phyloP scores from a whole-genome alignment of 2,113 vertebrate genomes.

The Malurus alboscapulatus region DNA sequence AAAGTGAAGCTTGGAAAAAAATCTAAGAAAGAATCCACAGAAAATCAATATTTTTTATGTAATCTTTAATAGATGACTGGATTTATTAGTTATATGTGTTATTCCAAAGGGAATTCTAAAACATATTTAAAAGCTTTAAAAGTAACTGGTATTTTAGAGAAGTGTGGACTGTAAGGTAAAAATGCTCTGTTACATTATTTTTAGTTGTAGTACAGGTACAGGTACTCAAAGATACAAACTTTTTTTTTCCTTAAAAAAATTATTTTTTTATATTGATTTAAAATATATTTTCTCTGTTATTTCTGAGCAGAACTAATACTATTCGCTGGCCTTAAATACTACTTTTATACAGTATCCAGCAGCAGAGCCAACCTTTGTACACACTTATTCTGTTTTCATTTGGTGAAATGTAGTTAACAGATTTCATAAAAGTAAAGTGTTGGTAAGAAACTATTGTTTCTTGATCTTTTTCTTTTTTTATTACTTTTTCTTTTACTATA shows the following conservation, averaged over 20 bases:
- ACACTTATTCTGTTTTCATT: background rate
- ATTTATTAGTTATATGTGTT: background rate
- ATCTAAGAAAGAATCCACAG: background rate
- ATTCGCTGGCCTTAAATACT: background rate
- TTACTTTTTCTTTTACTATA: background rate
- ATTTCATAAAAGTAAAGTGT: background rate
- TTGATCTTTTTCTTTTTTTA: background rate
- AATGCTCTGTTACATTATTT: background rate
- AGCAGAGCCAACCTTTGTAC: background rate
- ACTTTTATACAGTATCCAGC: background rate
- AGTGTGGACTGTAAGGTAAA: background rate
- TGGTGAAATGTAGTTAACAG: background rate
- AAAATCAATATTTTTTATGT: background rate
- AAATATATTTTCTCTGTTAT: background rate
- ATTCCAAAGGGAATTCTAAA: background rate
- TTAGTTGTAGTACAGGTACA: background rate
- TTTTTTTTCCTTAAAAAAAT: background rate
- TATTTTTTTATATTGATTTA: background rate
- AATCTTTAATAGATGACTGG: background rate
- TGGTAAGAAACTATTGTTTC: background rate
- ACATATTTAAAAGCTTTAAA: background rate
- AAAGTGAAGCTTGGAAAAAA: background rate
- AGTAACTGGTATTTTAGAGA: background rate
- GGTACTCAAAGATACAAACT: fast-evolving
- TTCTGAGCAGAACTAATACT: background rate